Base-by-base conservation (phyloP, 2,888 invertebrate species). In the Sminthurides aquaticus region DNA sequence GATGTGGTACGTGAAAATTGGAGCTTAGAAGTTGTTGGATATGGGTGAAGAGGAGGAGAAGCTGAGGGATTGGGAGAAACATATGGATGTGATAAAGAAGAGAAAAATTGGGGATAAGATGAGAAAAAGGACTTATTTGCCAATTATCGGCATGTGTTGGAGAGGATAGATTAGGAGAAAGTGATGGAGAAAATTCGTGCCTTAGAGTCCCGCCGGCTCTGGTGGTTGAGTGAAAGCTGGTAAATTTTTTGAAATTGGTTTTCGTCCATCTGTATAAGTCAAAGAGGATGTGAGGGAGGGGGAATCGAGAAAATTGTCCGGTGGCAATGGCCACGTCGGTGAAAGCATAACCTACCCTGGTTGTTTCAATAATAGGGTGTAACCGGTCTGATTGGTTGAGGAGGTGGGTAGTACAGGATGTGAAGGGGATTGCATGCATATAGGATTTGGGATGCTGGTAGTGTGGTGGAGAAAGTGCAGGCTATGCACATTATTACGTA, bases 91-190 rank as follows among this genome's bases (percentile, higher is more conserved):
- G 64, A 64, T 64, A 58, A 64, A 64, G 64, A 65, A 60, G 65
- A 60, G 60, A 56, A 60, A 64, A 65, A 60, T 48, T 59, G 55
- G 59, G 29, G 57, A 26, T 55, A 64, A 64, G 64, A 66, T 65
- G 66, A 67, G 67, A 62, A 67, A 67, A 67, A 68, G 60, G 67
- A 69, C 67, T 69, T 67, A 70, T 70, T 70, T 64, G 67, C 67
- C 70, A 70, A 70, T 70, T 70, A 70, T 70, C 67, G 67, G 68
- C 70, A 69, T 70, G 66, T 70, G 68, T 69, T 68, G 68, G 64
- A 49, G 57, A 24, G 56, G 54, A 43, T 34, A 55, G 62, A 28
- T 57, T 49, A 43, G 43, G 62, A 34, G 43, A 15, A 34, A 34
- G n/a, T n/a, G 43, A 34, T 34, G 43, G 43, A 34, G 15, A 34